Evolutionary conservation across 2,113 vertebrate species (phyloP), one percentile per base, ranked within the genome.

Genomic region (Petrocephalus zakoni): DNA sequence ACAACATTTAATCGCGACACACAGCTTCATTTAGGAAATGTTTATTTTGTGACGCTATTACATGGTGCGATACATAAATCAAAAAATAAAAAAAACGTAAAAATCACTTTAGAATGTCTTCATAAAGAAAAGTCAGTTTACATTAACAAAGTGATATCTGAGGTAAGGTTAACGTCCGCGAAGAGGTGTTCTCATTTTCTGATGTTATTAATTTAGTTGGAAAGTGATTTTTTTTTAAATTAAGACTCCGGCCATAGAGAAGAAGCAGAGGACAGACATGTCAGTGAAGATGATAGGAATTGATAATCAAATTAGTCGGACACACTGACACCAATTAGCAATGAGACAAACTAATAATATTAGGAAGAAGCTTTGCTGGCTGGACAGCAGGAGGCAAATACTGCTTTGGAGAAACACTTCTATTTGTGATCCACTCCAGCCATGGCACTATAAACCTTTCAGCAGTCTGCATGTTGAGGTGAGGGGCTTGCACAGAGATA

Each of bases 51-150:
- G 95, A 96, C 93, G 94, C 92, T 95, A 96, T 94, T 96, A 96
- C 95, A 96, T 94, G 95, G 94, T 85, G 94, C 94, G 93, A 96
- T 96, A 96, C 96, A 96, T 95, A 96, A 96, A 96, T 96, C n/a
- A 11, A 88, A 64, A 84, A 84, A 84, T 47, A 3, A 83, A 87
- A 58, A 85, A 88, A 84, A 6, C 90, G 94, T 95, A 96, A 96
- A 96, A 95, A 89, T 86, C 90, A 94, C 92, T 91, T 93, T 91
- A 92, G 93, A 94, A 95, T 93, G 95, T 89, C 21, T 93, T 96
- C 94, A 94, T 93, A 93, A 95, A 94, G 93, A 95, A 96, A 96
- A 96, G 95, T 93, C 93, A 94, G 88, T 87, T 90, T 89, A 94
- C 92, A 94, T 95, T 95, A 96, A 94, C 94, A 95, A 95, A 95